phyloP scores from a whole-genome alignment of 2,888 invertebrate species.

The Tholera decimalis region DNA sequence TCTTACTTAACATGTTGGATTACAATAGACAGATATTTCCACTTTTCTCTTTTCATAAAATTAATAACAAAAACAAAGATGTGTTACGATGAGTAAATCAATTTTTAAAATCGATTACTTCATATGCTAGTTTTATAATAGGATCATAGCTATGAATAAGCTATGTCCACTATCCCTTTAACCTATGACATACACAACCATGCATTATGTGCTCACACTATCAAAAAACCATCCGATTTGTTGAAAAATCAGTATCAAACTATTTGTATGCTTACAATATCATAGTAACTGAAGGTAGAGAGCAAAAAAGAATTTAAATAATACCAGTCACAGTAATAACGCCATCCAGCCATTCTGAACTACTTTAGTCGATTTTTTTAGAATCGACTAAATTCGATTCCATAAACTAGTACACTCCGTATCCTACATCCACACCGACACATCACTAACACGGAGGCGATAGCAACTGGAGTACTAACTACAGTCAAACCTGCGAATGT shows the following conservation, averaged over 20 bases:
- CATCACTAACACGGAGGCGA: slow-evolving; percentile 3
- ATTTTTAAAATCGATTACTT: slow-evolving; percentile 24
- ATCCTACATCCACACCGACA: slow-evolving; percentile 56
- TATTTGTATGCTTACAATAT: not conserved
- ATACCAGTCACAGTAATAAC: slow-evolving; percentile 25
- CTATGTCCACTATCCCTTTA: not conserved
- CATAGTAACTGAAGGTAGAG: not conserved
- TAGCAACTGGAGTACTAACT: slow-evolving; percentile 21
- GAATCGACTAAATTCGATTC: slow-evolving; percentile 38
- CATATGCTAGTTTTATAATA: not conserved
- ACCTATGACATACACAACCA: slow-evolving; percentile 37
- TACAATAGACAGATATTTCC: slow-evolving; percentile 21
- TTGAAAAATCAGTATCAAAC: slow-evolving; percentile 10
- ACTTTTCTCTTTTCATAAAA: slow-evolving; percentile 22
- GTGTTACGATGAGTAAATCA: not conserved
- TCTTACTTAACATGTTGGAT: slow-evolving; percentile 4
- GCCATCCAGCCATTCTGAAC: slow-evolving; percentile 9
- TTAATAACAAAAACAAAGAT: slow-evolving; percentile 7
- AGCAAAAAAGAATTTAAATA: slow-evolving; percentile 11
- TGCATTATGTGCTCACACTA: slow-evolving; percentile 24
- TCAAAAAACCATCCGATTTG: not conserved
- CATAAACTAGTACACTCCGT: slow-evolving; percentile 7
- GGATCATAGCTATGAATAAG: not conserved
- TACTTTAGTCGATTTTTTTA: slow-evolving; percentile 21
- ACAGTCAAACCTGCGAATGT: not conserved